Conservation (phyloP, 2,113 vertebrate species). For the Chaetodon auriga region DNA sequence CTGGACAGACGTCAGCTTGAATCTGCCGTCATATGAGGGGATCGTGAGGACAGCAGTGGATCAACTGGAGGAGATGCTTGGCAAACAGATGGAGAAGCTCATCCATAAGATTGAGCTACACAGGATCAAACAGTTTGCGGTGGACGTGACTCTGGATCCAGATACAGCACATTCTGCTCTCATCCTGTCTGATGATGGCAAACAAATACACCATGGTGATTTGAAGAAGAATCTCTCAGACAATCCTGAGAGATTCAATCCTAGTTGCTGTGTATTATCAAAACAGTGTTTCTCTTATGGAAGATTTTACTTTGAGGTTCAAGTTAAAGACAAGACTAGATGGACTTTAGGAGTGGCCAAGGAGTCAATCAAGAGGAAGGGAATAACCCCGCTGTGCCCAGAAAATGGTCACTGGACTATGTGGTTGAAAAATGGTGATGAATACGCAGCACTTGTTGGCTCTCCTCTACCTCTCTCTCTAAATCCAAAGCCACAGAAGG, state of each 20-base stretch:
- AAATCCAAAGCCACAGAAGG: background rate
- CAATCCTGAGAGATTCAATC: conserved; percentile 12
- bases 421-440: conserved; percentile 2
- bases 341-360: conserved; percentile 20
- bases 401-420: conserved; percentile 39
- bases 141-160: conserved; percentile 18
- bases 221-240: conserved; percentile 2
- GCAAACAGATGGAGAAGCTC: conserved; percentile 6
- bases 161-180: conserved; percentile 8
- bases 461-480: background rate
- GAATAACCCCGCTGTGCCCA: background rate
- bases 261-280: conserved; percentile 5
- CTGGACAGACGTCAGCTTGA: background rate
- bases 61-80: background rate
- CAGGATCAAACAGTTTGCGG: background rate
- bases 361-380: conserved; percentile 27
- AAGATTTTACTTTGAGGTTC: conserved; percentile 31
- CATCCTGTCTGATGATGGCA: background rate
- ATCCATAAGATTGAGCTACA: background rate
- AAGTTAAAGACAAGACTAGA: conserved; percentile 7
- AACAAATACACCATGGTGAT: background rate
- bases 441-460: conserved; percentile 8
- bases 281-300: conserved; percentile 29
- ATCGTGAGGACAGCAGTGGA: background rate
- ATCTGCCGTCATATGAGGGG: background rate